Conservation (phyloP, 2,113 vertebrate genomes). For the Agapornis roseicollis region DNA sequence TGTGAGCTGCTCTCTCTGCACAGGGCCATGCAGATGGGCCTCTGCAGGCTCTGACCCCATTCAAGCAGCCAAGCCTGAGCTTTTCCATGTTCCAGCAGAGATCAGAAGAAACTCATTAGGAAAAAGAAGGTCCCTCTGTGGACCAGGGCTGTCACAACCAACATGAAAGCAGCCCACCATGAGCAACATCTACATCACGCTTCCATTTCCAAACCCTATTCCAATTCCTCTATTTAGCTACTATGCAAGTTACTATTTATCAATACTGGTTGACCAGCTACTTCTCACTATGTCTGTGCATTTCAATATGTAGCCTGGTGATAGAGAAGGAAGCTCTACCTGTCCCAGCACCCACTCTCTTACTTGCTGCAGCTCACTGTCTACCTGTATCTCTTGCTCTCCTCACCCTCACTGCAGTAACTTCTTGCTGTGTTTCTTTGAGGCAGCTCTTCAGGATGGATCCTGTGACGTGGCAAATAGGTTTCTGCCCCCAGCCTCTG, state of each 20-base stretch:
- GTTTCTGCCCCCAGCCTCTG: background rate
- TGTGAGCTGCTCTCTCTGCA: background rate
- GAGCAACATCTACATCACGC: background rate
- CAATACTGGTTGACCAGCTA: background rate
- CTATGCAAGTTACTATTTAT: background rate
- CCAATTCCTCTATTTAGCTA: background rate
- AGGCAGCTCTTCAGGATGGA: background rate
- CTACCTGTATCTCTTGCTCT: background rate
- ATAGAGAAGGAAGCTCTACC: background rate
- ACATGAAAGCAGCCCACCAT: accelerated
- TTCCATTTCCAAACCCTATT: background rate
- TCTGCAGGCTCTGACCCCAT: background rate
- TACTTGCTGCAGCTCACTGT: background rate
- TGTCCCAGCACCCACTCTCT: background rate
- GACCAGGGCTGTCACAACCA: background rate
- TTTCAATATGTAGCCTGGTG: too few species aligned
- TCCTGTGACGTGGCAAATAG: background rate
- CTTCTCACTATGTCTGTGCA: background rate
- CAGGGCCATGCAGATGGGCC: background rate
- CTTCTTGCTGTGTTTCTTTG: accelerated
- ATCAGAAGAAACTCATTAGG: background rate
- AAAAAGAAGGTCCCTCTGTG: too few species aligned
- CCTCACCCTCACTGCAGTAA: background rate
- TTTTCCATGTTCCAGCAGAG: accelerated
- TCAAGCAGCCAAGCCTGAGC: accelerated